These are phyloP conservation scores for Myiozetetes cayanensis DNA, from an alignment of 2,113 vertebrate species.

Conservation along the genomic window DNA sequence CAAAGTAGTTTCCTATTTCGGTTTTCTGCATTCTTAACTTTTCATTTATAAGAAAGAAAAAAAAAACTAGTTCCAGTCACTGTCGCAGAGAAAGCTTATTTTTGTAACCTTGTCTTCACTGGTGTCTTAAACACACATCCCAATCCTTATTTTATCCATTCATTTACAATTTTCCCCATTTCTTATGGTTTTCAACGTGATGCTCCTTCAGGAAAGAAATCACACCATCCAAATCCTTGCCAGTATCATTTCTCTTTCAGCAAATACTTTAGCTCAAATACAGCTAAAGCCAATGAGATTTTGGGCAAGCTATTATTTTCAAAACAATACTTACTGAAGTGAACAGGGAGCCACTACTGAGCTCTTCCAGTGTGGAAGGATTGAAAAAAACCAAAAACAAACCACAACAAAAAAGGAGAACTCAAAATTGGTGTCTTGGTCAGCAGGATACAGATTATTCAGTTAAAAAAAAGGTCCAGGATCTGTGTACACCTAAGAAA, in stretches of 20 bases:
- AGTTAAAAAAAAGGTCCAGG: background rate
- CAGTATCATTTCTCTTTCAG: background rate
- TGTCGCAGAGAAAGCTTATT: background rate
- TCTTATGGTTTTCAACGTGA: accelerated
- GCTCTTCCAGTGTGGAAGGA: background rate
- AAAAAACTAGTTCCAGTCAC: background rate
- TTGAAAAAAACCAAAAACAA: too few species aligned
- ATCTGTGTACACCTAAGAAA: background rate
- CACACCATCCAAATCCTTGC: background rate
- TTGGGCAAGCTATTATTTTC: background rate
- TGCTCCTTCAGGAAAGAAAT: background rate
- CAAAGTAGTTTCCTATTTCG: background rate
- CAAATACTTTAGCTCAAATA: background rate
- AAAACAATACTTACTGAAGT: constrained; percentile 45
- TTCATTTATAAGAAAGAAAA: background rate
- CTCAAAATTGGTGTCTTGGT: background rate
- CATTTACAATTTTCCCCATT: background rate
- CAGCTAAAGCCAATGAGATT: background rate
- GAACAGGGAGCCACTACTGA: background rate
- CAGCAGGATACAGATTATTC: background rate
- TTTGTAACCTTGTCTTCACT: background rate
- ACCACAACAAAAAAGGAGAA: background rate
- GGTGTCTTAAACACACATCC: background rate
- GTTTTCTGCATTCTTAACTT: background rate
- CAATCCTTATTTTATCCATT: background rate